A percentile compares a stretch with the other conserved stretches of the same genome.
phyloP scores from a whole-genome alignment of 1,140 invertebrate species.

The Holotrichia oblita region DNA sequence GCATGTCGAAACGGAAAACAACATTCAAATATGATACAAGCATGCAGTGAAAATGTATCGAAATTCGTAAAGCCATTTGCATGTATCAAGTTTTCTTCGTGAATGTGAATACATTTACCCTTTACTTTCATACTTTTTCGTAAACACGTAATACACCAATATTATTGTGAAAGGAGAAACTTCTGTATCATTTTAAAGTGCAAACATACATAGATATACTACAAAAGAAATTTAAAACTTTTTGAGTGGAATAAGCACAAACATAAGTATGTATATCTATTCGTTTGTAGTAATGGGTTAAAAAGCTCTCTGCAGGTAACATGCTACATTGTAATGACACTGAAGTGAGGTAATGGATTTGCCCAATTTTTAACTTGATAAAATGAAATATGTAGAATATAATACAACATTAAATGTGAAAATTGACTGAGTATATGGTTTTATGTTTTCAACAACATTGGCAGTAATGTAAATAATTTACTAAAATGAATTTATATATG shows the following conservation, averaged over 20 bases:
- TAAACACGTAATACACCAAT: neutral
- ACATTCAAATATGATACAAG: neutral
- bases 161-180: neutral
- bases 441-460: no score
- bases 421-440: no score
- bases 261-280: neutral
- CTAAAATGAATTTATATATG: no score
- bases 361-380: no score
- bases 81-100: slow-evolving; percentile 20
- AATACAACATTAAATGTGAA: no score
- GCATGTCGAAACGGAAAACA: neutral
- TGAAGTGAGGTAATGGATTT: no score
- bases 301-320: no score
- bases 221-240: neutral
- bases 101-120: neutral
- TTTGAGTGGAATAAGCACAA: neutral
- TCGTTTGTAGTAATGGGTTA: neutral
- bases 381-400: no score
- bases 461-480: no score
- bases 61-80: neutral
- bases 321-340: no score
- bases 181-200: neutral
- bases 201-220: neutral
- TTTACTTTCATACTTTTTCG: neutral
- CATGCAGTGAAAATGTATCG: neutral